Base-by-base conservation (phyloP, 2,888 invertebrate species). In the Chymomyza caudatula region DNA sequence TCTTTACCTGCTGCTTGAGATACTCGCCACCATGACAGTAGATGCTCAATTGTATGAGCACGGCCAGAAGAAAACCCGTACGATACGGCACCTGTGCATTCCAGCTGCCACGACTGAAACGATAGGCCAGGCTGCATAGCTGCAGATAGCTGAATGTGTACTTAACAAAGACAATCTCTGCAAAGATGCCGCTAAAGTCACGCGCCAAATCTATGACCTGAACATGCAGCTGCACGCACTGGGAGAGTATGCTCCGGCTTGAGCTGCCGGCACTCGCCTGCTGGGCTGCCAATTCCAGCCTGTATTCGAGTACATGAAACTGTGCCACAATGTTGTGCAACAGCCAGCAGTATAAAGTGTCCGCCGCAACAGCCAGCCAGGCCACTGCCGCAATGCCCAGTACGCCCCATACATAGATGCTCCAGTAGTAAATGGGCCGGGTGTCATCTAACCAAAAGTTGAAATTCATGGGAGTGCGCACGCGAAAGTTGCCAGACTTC, bases 381-480 rank as follows among this genome's bases (percentile, higher is more conserved):
- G 55, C 68, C 0, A 61, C 74, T 0, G 73, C 53, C 11, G 63
- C 60, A 47, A 71, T 67, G 29, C 54, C 71, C n/a, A 69, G 11
- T 1, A 74, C 44, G 42, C 71, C 67, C 74, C 74, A 77, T 0
- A 64, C 0, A 62, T 74, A 74, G 17, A 76, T 64, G 60, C 69
- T 58, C 66, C 68, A 74, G 17, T 65, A 76, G 15, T 56, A 69
- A 2, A 49, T 4, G 3, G 63, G 57, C 6, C 52, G n/a, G 2
- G 17, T 49, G 19, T 63, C 63, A 15, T 76, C 76, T 13, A 76
- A 58, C 68, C 74, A 77, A 15, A 71, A 77, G n/a, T 63, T 67
- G 53, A 76, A 78, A 17, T 77, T 65, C 71, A 77, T 53, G n/a
- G 76, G 77, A 3, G 77, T 71, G n/a, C 60, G 60, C 0, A 71